Evolutionary conservation across 53 echinoderm and acorn worm species (phyloP).

Genomic region (Pentamera pediparva): DNA sequence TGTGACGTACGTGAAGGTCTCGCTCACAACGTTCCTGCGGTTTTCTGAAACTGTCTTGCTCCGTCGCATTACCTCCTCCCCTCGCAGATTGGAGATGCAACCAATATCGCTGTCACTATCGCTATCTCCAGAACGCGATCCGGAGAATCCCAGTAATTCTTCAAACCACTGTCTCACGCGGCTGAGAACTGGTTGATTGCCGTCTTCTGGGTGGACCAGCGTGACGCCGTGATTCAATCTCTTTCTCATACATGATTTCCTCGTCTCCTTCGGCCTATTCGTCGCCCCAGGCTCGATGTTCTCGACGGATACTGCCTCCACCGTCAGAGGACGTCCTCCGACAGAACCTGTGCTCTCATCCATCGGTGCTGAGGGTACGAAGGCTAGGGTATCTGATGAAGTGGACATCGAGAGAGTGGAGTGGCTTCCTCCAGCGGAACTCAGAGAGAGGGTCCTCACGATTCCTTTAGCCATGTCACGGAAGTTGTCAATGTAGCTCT

Average conservation of each 20-base stretch:
- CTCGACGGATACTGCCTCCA: no score
- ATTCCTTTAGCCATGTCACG: slow-evolving; percentile 28
- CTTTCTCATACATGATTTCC: neutral
- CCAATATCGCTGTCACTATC: slow-evolving; percentile 1
- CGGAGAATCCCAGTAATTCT: neutral
- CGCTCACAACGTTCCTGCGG: slow-evolving; percentile 5
- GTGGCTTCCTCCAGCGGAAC: neutral
- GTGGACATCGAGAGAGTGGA: neutral
- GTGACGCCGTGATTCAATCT: slow-evolving; percentile 5
- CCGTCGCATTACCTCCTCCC: neutral
- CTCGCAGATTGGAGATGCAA: neutral
- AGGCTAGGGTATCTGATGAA: neutral
- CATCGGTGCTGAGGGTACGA: no score
- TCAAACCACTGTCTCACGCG: neutral
- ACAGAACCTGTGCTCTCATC: no score
- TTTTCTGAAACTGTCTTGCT: neutral
- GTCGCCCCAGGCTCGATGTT: no score
- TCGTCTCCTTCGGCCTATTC: neutral
- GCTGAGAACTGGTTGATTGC: neutral
- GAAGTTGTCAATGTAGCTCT: slow-evolving; percentile 18
- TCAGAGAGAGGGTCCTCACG: slow-evolving; percentile 3
- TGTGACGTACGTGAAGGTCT: slow-evolving; percentile 7
- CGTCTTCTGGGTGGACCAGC: neutral
- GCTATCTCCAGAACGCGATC: neutral
- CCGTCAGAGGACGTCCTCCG: no score